These are phyloP conservation scores for Galeopsomyia nigrocyanea DNA, from an alignment of 2,888 invertebrate species.

Conservation along the genomic window DNA sequence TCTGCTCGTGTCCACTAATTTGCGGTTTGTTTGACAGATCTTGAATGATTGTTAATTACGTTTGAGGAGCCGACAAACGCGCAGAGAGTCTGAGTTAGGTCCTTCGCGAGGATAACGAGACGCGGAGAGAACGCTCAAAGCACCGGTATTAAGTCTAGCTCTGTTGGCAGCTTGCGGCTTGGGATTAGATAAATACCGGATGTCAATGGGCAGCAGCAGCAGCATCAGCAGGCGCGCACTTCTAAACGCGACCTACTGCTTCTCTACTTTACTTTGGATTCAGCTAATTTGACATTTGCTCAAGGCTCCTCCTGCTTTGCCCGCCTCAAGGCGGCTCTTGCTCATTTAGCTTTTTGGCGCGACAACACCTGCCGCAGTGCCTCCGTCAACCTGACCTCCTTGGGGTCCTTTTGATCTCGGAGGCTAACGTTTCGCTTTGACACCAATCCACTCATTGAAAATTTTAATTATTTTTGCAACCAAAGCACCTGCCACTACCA, in stretches of 20 bases:
- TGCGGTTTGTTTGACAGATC: conserved; percentile 65
- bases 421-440: background rate
- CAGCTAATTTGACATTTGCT: conserved; percentile 30
- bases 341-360: background rate
- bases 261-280: background rate
- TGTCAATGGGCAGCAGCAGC: conserved; percentile 1
- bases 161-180: conserved; percentile 19
- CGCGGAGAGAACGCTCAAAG: conserved; percentile 49
- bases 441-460: background rate
- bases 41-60: conserved; percentile 67
- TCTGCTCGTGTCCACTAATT: conserved; percentile 61
- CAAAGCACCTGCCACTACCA: no score
- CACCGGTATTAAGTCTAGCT: conserved; percentile 57
- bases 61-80: conserved; percentile 56
- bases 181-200: conserved; percentile 46
- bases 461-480: no score
- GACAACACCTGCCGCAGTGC: background rate
- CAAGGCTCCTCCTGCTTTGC: conserved; percentile 5
- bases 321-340: background rate
- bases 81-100: conserved; percentile 26
- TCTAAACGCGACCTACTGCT: background rate
- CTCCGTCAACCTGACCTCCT: conserved; percentile 1
- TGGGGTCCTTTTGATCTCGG: no score
- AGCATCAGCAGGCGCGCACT: background rate
- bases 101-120: conserved; percentile 49